These are phyloP conservation scores for Orchesella flavescens DNA, from an alignment of 2,888 invertebrate genomes.

Conservation along the genomic window DNA sequence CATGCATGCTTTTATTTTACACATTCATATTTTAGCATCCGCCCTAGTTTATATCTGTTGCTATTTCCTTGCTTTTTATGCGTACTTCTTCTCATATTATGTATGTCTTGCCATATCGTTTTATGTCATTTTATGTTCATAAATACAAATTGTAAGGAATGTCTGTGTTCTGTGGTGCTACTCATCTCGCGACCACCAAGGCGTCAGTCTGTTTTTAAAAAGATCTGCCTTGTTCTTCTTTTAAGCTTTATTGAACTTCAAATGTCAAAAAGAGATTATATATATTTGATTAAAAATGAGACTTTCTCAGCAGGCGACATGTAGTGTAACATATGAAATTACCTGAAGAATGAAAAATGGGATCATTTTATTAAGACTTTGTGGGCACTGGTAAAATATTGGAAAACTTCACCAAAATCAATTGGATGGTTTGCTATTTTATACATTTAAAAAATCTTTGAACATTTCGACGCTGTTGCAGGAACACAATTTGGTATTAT, in stretches of 20 bases:
- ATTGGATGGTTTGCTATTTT: too few species aligned
- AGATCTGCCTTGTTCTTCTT: neutral
- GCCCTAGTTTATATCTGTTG: neutral
- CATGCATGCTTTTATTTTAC: neutral
- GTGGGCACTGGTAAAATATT: too few species aligned
- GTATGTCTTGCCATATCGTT: neutral
- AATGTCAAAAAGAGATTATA: too few species aligned
- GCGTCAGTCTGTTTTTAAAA: neutral
- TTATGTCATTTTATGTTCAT: neutral
- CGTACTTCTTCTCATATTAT: too few species aligned
- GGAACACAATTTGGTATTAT: too few species aligned
- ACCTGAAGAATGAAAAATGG: constrained; percentile 6
- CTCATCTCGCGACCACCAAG: neutral
- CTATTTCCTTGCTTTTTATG: neutral
- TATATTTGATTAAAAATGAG: neutral
- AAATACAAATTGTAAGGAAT: neutral
- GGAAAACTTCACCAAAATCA: too few species aligned
- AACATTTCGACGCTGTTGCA: too few species aligned
- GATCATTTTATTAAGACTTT: too few species aligned
- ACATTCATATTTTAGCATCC: neutral
- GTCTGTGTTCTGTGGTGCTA: neutral
- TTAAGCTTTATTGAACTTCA: too few species aligned
- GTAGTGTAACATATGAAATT: neutral
- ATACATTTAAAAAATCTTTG: too few species aligned
- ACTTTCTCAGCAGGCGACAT: too few species aligned